Evolutionary conservation across 2,113 vertebrate species (phyloP), one percentile per base, ranked within the genome.

Genomic region (Seriola dumerili): DNA sequence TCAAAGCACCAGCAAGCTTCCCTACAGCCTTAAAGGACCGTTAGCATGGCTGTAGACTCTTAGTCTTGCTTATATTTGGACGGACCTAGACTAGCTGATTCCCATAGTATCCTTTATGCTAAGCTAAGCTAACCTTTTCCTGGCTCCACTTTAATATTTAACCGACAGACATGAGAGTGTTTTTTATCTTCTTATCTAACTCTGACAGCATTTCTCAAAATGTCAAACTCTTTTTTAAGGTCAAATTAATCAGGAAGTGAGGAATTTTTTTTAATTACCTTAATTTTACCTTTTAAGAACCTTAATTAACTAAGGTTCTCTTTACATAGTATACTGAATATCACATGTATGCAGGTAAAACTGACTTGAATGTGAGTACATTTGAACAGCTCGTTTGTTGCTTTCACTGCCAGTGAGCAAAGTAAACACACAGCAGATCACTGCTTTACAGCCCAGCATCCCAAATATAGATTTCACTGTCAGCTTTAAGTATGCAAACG

Each of bases 381-480:
- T 25, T n/a, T 52, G 40, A n/a, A 16, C 11, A 48, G 11, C 76
- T 89, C 52, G 73, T 75, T 70, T 86, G 50, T 38, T 70, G 38
- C 42, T 72, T 72, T 55, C 23, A 5, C 21, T 78, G n/a, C 25
- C 23, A 21, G 40, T 62, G 32, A 82, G 72, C 81, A 25, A 23
- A 76, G 16, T 58, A 75, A 79, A 85, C 67, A 86, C 72, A 67
- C 42, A 42, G 34, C 78, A 75, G 87, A 92, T 87, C 89, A 88
- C 38, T 74, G 75, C 75, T 81, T 89, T 84, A 84, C 4, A 86
- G 81, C 54, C 4, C 63, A 4, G 42, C 66, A 58, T 58, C 65
- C 72, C 68, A 82, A 90, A 89, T 91, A 88, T 87, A 86, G 81
- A 87, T 88, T 88, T 91, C 73, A 89, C 89, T 91, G 84, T 85